Conservation (phyloP, 92 coral and sea anemone species). For the Bergia puertoricense region DNA sequence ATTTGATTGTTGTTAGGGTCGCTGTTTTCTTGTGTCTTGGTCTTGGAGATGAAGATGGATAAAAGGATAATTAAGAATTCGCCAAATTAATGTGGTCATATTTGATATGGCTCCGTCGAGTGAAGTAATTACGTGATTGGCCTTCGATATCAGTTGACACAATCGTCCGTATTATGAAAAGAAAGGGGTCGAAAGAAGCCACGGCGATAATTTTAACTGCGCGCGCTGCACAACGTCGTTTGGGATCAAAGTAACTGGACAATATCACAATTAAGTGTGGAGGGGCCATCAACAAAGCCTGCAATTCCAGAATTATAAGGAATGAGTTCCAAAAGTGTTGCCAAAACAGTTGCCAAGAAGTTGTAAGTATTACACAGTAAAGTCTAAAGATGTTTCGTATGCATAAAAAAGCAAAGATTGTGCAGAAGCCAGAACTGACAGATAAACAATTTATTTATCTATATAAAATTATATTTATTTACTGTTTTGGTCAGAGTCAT, state of each 20-base stretch:
- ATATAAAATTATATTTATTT: too few species aligned
- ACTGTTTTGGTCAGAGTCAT: too few species aligned
- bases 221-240: conserved; percentile 14
- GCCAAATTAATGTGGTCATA: neutral
- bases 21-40: conserved; percentile 47
- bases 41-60: conserved; percentile 26
- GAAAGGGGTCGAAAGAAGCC: neutral
- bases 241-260: neutral
- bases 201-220: neutral
- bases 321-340: conserved; percentile 87
- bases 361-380: conserved; percentile 69
- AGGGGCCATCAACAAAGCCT: neutral
- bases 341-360: conserved; percentile 93
- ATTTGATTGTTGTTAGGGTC: conserved; percentile 45
- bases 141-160: neutral
- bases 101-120: conserved; percentile 15
- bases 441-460: too few species aligned
- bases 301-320: conserved; percentile 1
- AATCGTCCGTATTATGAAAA: neutral
- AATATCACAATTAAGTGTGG: neutral
- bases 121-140: neutral
- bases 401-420: too few species aligned
- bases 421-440: too few species aligned
- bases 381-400: too few species aligned
- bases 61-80: neutral